Evolutionary conservation across 1,140 invertebrate genomes (phyloP), one percentile per base, ranked within the genome.

Genomic region (Apocrypta bakeri): DNA sequence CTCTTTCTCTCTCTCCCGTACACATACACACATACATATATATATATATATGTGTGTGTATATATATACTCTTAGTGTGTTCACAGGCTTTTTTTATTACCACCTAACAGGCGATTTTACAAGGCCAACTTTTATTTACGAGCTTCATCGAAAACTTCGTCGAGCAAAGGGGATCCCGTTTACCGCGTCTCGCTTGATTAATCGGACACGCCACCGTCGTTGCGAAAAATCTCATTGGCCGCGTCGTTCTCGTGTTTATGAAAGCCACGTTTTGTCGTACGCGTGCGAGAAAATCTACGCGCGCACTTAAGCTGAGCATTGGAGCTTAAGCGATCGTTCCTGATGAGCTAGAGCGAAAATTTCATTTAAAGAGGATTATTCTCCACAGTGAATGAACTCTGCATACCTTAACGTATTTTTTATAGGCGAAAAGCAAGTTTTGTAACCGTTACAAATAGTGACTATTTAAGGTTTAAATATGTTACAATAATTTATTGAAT

Each of bases 281-380:
- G 56, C 56, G 56, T 14, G 56, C 2, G 56, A n/a, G 56, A 21
- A 37, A 37, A 37, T 37, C 33, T 74, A 1, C 33, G 12, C 42
- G 74, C 29, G 33, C 79, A 68, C 87, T 85, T 85, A 86, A 42
- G 33, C 29, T 82, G 84, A 29, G 31, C 56, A 69, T 79, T 71
- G 64, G 83, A 37, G 83, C 84, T 88, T 84, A 83, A 86, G 78
- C 81, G 80, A 73, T 84, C 86, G 85, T 80, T 83, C 61, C 74
- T 88, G 86, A 87, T 77, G 75, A 85, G 79, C 74, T 61, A 21
- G 27, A 27, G 56, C 76, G 66, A 81, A 85, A 82, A 84, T 84
- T 82, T 82, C 82, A 84, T 82, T 84, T 80, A 64, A 72, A 79
- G 76, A 9, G 56, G 64, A 81, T 81, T 81, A 81, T 37, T 37